These are phyloP conservation scores for Didymodactylos carnosus DNA, from an alignment of 2,888 invertebrate genomes.

Conservation along the genomic window DNA sequence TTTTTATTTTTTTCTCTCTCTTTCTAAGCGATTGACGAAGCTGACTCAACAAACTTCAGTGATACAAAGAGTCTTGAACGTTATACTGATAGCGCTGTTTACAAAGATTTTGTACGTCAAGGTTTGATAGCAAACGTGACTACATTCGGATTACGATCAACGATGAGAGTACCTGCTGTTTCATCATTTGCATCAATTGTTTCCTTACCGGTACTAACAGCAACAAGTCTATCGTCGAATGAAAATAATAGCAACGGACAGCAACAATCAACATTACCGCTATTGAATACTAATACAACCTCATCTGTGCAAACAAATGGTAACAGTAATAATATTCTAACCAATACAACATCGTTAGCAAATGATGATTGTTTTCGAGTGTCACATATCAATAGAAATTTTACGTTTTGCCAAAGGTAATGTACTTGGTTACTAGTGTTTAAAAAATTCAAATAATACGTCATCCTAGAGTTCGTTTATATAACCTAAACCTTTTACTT, in stretches of 20 bases:
- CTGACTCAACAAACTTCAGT: neutral
- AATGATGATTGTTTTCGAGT: neutral
- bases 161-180: neutral
- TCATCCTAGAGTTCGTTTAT: too few species aligned
- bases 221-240: too few species aligned
- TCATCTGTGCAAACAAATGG: too few species aligned
- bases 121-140: neutral
- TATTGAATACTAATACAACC: neutral
- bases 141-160: neutral
- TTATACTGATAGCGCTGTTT: neutral
- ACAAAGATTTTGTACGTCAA: constrained; percentile 8
- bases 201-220: neutral
- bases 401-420: neutral
- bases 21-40: neutral
- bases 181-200: neutral
- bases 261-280: neutral
- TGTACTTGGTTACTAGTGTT: too few species aligned
- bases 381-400: neutral
- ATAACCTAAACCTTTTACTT: too few species aligned
- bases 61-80: neutral
- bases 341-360: too few species aligned
- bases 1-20: neutral
- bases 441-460: too few species aligned
- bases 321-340: neutral
- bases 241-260: neutral